A percentile compares a stretch with the other conserved stretches of the same genome.
These are phyloP conservation scores for Baccha elongata DNA, from an alignment of 2,888 invertebrate species.

Conservation along the genomic window DNA sequence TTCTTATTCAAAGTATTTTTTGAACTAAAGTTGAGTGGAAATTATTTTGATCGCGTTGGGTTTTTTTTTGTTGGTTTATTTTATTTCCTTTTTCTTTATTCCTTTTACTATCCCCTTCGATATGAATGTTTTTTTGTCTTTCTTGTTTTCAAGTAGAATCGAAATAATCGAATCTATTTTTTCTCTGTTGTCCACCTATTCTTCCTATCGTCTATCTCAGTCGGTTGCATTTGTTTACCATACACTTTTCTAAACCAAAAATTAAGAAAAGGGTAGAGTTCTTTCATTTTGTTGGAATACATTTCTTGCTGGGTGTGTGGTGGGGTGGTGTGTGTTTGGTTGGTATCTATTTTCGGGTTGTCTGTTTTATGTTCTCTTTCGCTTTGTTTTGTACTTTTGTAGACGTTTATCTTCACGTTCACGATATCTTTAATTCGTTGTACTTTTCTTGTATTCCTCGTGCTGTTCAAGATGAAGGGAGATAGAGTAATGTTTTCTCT, in stretches of 20 bases:
- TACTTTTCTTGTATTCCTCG: not conserved
- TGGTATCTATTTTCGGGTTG: not conserved
- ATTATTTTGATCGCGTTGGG: constrained; percentile 59
- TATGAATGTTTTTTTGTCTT: constrained; percentile 9
- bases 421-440: not conserved
- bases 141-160: constrained; percentile 1
- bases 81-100: not conserved
- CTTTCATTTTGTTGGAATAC: not conserved
- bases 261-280: constrained; percentile 8
- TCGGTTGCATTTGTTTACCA: constrained; percentile 33
- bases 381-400: constrained; percentile 38
- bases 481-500: constrained; percentile 10
- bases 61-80: constrained; percentile 21
- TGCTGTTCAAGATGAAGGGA: too few relatives aligned
- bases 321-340: too few relatives aligned
- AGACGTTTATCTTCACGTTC: not conserved
- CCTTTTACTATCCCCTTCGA: not conserved
- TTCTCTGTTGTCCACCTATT: constrained; percentile 2
- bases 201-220: constrained; percentile 35
- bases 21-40: constrained; percentile 45
- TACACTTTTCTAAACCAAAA: not conserved
- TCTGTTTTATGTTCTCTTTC: constrained; percentile 40
- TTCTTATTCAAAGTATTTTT: constrained; percentile 38
- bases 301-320: not conserved
- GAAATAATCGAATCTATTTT: constrained; percentile 10